A percentile compares a stretch with the other conserved stretches of the same genome.
These are phyloP conservation scores for Antechinus flavipes DNA, from an alignment of 2,113 vertebrate genomes.

Conservation along the genomic window DNA sequence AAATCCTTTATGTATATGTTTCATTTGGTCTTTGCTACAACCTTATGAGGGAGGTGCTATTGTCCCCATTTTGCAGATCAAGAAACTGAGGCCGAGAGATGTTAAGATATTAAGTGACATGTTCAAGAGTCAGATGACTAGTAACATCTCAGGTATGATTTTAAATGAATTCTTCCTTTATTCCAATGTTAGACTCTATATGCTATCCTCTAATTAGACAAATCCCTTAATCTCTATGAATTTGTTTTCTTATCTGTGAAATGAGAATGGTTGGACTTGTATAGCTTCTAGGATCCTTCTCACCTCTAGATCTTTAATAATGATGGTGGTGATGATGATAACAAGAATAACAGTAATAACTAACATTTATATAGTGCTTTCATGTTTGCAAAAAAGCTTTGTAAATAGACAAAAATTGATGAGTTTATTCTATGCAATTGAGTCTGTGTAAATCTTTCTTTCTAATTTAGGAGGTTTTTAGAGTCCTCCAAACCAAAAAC, in stretches of 20 bases:
- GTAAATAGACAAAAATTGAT: not conserved
- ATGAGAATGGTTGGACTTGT: not conserved
- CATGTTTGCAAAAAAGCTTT: not conserved
- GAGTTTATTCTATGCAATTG: constrained; percentile 15
- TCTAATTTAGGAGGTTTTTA: not conserved
- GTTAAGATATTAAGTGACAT: not conserved
- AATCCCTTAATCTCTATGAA: not conserved
- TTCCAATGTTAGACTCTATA: not conserved
- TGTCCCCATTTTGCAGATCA: not conserved
- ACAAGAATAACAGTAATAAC: too few species aligned
- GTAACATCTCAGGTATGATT: not conserved
- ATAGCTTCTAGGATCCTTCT: not conserved
- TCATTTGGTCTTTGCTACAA: not conserved
- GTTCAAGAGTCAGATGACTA: not conserved
- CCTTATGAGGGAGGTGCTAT: not conserved
- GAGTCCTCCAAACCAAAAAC: constrained; percentile 35
- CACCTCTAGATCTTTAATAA: not conserved
- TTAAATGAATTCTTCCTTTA: not conserved
- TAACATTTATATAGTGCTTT: not conserved
- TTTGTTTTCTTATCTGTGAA: not conserved
- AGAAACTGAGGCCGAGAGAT: not conserved
- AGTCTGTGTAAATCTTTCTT: not conserved
- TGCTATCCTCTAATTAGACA: not conserved
- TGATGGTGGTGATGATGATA: not conserved
- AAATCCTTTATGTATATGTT: not conserved